phyloP scores from a whole-genome alignment of 1,140 invertebrate species.

The Oedothorax gibbosus region DNA sequence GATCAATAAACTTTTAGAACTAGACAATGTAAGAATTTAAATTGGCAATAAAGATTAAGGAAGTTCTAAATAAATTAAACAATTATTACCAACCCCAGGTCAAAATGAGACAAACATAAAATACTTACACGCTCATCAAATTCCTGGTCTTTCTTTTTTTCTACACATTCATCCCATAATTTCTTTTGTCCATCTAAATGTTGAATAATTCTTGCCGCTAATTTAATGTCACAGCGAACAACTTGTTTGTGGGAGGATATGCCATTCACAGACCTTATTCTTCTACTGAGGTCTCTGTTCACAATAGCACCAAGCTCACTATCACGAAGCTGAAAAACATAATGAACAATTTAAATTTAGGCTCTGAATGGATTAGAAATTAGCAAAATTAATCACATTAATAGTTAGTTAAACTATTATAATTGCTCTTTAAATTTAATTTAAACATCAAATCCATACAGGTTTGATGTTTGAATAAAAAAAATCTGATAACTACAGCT shows the following conservation, averaged over 20 bases:
- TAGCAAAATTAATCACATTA: background rate
- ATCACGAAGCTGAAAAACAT: constrained; percentile 78
- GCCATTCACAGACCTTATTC: constrained; percentile 93
- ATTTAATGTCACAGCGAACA: constrained; percentile 90
- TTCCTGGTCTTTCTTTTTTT: constrained; percentile 62
- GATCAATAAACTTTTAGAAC: too few relatives aligned
- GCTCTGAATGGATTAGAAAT: background rate
- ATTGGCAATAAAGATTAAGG: too few relatives aligned
- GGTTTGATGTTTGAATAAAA: too few relatives aligned
- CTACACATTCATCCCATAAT: constrained; percentile 78
- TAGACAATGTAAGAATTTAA: too few relatives aligned
- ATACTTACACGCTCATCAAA: constrained; percentile 38
- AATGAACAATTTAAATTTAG: background rate
- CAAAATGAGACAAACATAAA: background rate
- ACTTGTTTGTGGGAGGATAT: constrained; percentile 92
- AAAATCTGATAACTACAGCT: too few relatives aligned
- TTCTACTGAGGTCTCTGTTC: constrained; percentile 90
- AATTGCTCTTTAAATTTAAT: too few relatives aligned
- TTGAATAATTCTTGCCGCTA: constrained; percentile 94
- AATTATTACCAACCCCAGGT: too few relatives aligned
- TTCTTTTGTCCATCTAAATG: constrained; percentile 88
- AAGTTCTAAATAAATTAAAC: too few relatives aligned
- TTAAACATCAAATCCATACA: too few relatives aligned
- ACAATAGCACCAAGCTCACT: constrained; percentile 94
- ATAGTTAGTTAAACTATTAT: background rate